Evolutionary conservation across 1,140 invertebrate species (phyloP).

Genomic region (Leguminivora glycinivorella): DNA sequence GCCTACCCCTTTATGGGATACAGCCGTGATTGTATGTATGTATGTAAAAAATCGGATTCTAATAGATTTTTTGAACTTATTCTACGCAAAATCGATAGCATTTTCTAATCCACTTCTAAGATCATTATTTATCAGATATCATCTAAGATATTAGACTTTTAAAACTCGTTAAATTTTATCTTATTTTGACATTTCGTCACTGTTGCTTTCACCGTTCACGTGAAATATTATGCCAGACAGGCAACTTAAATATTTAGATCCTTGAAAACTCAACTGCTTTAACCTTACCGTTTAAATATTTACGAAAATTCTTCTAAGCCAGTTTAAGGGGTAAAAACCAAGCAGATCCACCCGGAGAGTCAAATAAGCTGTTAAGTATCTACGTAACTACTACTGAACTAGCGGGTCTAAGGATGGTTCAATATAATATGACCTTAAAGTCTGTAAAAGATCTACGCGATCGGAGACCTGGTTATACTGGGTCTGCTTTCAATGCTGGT

Average conservation of each 20-base stretch:
- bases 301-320: conserved; percentile 3
- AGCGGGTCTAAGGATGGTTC: neutral
- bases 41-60: no score
- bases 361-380: conserved; percentile 29
- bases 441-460: no score
- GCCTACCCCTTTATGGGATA: no score
- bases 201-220: neutral
- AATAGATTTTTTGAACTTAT: no score
- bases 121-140: no score
- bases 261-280: neutral
- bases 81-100: no score
- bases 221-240: neutral
- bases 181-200: neutral
- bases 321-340: conserved; percentile 8
- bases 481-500: no score
- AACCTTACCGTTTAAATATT: neutral
- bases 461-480: no score
- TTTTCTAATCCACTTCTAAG: no score
- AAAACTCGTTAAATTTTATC: neutral
- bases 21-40: no score
- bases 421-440: neutral
- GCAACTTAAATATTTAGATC: neutral
- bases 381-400: no score
- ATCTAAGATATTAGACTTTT: no score
- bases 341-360: conserved; percentile 4